Evolutionary conservation across 1,140 invertebrate species (phyloP).

Genomic region (Pseudachorutes palmiensis): DNA sequence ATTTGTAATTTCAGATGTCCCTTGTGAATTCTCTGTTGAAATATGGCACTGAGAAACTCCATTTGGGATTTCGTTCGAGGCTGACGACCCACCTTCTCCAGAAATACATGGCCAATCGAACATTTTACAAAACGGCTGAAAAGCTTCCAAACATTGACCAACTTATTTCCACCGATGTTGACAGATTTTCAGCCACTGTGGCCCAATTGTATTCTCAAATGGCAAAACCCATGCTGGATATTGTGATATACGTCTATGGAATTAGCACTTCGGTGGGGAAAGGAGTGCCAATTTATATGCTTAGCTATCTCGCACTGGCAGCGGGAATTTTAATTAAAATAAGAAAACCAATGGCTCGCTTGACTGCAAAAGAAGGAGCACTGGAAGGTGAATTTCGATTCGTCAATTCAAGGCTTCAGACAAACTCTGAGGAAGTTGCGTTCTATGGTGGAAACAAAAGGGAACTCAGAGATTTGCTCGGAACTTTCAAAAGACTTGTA

Average conservation of each 20-base stretch:
- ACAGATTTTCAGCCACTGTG: conserved; percentile 92
- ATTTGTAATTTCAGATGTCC: no score
- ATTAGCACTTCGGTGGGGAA: conserved; percentile 75
- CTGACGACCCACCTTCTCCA: conserved; percentile 77
- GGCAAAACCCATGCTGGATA: conserved; percentile 92
- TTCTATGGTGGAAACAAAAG: conserved; percentile 83
- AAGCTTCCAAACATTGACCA: conserved; percentile 74
- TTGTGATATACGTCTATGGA: conserved; percentile 84
- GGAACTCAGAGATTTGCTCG: conserved; percentile 77
- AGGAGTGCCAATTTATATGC: conserved; percentile 69
- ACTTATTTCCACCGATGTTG: conserved; percentile 88
- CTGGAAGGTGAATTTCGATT: conserved; percentile 96
- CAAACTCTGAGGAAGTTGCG: conserved; percentile 95
- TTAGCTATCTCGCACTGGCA: conserved; percentile 74
- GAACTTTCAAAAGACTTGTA: conserved; percentile 74
- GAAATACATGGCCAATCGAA: conserved; percentile 89
- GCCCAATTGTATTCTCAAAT: conserved; percentile 94
- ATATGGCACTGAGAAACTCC: conserved; percentile 87
- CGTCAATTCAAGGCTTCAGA: conserved; percentile 90
- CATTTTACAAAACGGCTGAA: conserved; percentile 87
- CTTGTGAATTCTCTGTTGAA: conserved; percentile 87
- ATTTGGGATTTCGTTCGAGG: conserved; percentile 79
- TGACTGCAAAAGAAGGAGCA: conserved; percentile 91
- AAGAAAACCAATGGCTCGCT: conserved; percentile 69
- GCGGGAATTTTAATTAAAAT: conserved; percentile 71